A percentile compares a stretch with the other conserved stretches of the same genome.
phyloP scores from a whole-genome alignment of 2,797 vertebrate genomes.

The Todus mexicanus region DNA sequence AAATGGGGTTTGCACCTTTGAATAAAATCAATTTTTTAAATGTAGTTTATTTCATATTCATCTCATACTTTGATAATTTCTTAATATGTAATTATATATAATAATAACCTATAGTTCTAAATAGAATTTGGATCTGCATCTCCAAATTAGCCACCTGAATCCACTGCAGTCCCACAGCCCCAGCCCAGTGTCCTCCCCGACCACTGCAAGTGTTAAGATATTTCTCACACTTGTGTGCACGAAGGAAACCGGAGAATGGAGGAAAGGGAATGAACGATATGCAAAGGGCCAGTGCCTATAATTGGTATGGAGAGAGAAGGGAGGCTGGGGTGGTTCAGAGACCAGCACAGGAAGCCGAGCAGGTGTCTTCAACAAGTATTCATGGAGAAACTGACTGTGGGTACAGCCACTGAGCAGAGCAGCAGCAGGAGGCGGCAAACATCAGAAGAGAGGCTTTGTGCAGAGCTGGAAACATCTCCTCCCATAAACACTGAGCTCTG shows the following conservation, averaged over 20 bases:
- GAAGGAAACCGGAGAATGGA: background rate
- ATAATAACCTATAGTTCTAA: background rate
- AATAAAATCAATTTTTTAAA: background rate
- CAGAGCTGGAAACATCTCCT: background rate
- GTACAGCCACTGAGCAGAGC: background rate
- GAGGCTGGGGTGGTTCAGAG: background rate
- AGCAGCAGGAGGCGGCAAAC: background rate
- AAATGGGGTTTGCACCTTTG: background rate
- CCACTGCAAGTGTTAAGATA: background rate
- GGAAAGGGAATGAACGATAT: background rate
- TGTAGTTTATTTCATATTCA: background rate
- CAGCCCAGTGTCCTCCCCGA: background rate
- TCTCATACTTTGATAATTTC: background rate
- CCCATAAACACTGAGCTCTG: background rate
- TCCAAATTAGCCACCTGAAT: background rate
- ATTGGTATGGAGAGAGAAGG: background rate
- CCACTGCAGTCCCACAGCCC: background rate
- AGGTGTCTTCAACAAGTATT: background rate
- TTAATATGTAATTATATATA: background rate
- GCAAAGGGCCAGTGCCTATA: background rate
- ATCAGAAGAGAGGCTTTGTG: background rate
- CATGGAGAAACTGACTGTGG: fast-evolving
- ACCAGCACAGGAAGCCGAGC: background rate
- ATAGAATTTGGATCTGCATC: background rate
- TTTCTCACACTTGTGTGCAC: background rate